A percentile compares a stretch with the other conserved stretches of the same genome.
Evolutionary conservation across 2,888 invertebrate species (phyloP).

Genomic region (Eremobia ochroleuca): DNA sequence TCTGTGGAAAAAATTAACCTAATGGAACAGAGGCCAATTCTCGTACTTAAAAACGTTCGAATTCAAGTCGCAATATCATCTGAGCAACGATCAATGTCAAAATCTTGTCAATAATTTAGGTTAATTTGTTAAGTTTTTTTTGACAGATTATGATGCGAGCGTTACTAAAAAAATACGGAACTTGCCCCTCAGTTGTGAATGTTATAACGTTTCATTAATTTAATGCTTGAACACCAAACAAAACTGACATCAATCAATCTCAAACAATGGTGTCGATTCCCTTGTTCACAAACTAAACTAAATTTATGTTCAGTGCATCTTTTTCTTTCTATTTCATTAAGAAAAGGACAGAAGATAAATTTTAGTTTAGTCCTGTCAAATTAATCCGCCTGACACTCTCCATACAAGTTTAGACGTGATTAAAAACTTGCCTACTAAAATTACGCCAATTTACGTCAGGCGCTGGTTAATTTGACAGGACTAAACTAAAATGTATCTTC

Average conservation of each 20-base stretch:
- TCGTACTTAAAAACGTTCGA: background rate
- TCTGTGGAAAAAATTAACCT: background rate
- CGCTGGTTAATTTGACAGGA: too few species aligned
- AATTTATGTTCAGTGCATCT: too few species aligned
- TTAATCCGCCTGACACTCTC: too few species aligned
- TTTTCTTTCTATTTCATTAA: too few species aligned
- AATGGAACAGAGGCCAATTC: background rate
- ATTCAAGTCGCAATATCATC: background rate
- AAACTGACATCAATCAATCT: background rate
- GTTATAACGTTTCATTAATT: background rate
- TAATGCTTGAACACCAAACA: background rate
- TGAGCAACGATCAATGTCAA: background rate
- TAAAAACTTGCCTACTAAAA: too few species aligned
- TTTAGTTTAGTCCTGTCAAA: too few species aligned
- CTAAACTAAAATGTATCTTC: too few species aligned
- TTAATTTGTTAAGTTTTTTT: background rate
- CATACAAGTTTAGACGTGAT: too few species aligned
- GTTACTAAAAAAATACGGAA: background rate
- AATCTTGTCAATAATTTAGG: background rate
- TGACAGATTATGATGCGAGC: background rate
- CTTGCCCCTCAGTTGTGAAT: background rate
- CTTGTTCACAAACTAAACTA: too few species aligned
- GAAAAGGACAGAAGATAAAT: too few species aligned
- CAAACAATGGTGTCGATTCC: too few species aligned
- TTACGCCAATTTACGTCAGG: too few species aligned